phyloP scores from a whole-genome alignment of 2,888 invertebrate species.

The Amblyteles armatorius region DNA sequence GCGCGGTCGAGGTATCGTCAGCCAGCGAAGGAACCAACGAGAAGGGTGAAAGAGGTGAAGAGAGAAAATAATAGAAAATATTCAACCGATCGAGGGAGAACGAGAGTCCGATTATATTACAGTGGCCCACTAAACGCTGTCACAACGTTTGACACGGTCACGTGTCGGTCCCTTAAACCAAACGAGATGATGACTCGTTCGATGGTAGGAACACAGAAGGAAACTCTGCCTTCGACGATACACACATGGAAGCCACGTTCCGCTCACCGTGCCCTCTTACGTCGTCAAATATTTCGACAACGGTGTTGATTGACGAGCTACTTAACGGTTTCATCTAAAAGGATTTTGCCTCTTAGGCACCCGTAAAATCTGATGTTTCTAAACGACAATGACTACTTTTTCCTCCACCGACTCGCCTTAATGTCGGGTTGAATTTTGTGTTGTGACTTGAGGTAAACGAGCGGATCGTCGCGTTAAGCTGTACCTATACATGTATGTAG shows the following conservation, averaged over 20 bases:
- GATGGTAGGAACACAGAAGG: not conserved
- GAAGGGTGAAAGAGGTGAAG: conserved; percentile 21
- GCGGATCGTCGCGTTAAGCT: no score
- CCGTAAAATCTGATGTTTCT: not conserved
- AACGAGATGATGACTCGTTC: conserved; percentile 64
- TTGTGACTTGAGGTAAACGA: no score
- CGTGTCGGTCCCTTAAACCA: conserved; percentile 71
- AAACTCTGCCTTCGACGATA: not conserved
- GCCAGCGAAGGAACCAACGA: conserved; percentile 39
- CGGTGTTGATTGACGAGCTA: conserved; percentile 43
- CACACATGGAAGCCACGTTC: conserved; percentile 16
- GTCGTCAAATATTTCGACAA: conserved; percentile 62
- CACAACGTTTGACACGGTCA: conserved; percentile 76
- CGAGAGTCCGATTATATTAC: not conserved
- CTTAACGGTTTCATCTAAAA: not conserved
- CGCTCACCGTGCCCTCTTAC: conserved; percentile 17
- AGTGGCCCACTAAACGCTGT: conserved; percentile 74
- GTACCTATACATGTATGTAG: no score
- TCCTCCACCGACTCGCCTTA: not conserved
- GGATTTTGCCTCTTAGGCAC: not conserved
- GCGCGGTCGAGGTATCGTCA: conserved; percentile 17
- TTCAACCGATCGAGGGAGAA: conserved; percentile 25
- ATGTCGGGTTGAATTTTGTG: not conserved
- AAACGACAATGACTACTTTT: not conserved
- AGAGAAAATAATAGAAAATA: conserved; percentile 3